These are phyloP conservation scores for Pelobates cultripes DNA, from an alignment of 2,797 vertebrate genomes.

Conservation along the genomic window DNA sequence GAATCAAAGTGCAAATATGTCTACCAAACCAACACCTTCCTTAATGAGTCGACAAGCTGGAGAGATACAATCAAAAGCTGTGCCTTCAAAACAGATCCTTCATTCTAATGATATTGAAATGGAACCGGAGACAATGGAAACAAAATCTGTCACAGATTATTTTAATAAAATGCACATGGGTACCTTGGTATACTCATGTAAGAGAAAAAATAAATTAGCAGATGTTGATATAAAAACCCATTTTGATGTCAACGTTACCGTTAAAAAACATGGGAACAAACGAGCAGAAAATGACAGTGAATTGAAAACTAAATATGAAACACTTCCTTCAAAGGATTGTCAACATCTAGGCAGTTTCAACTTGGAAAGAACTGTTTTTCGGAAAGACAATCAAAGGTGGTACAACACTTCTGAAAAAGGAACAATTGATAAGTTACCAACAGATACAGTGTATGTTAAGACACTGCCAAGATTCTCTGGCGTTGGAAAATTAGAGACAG, in stretches of 20 bases:
- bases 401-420: slow-evolving; percentile 77
- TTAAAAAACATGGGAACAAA: slow-evolving; percentile 77
- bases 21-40: slow-evolving; percentile 73
- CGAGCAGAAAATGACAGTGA: slow-evolving; percentile 78
- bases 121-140: slow-evolving; percentile 99
- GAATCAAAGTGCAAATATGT: slow-evolving; percentile 67
- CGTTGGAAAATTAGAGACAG: slow-evolving; percentile 72
- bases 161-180: slow-evolving; percentile 95
- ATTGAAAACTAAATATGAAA: slow-evolving; percentile 82
- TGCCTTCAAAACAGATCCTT: slow-evolving; percentile 90
- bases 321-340: slow-evolving; percentile 84
- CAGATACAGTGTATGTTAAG: slow-evolving; percentile 75
- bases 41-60: slow-evolving; percentile 71
- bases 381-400: slow-evolving; percentile 87
- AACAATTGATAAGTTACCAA: slow-evolving; percentile 76
- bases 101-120: slow-evolving; percentile 93
- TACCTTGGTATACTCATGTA: slow-evolving; percentile 83
- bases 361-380: slow-evolving; percentile 89
- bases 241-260: slow-evolving; percentile 72
- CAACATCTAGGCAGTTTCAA: slow-evolving; percentile 88
- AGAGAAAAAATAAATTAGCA: slow-evolving; percentile 82
- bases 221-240: slow-evolving; percentile 76
- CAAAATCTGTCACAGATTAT: slow-evolving; percentile 95
- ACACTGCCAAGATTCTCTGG: slow-evolving; percentile 77
- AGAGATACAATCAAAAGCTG: slow-evolving; percentile 82